Evolutionary conservation across 2,113 vertebrate genomes (phyloP).

Genomic region (Electrona antarctica): DNA sequence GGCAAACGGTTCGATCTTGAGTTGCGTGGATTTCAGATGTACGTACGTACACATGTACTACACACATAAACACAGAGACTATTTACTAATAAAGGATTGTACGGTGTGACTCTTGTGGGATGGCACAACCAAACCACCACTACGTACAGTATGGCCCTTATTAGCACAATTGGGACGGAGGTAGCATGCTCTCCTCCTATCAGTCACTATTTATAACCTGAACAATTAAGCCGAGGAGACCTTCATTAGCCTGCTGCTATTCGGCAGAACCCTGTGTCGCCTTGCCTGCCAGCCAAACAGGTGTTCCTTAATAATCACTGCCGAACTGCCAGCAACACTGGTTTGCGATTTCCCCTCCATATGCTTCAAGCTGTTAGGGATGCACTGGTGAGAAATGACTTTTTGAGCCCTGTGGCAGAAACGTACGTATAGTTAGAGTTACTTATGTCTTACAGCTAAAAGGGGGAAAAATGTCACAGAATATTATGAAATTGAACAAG

Average conservation of each 20-base stretch:
- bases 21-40: too few relatives aligned
- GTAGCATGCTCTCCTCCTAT: constrained; percentile 47
- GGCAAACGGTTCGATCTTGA: too few relatives aligned
- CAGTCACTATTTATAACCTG: constrained; percentile 79
- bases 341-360: constrained; percentile 73
- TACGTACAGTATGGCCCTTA: constrained; percentile 22
- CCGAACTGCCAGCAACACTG: constrained; percentile 78
- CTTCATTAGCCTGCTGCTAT: constrained; percentile 82
- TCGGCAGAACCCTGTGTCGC: constrained; percentile 73
- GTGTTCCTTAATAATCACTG: constrained; percentile 81
- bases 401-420: constrained; percentile 59
- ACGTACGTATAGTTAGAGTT: constrained; percentile 64
- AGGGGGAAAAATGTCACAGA: too few relatives aligned
- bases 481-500: too few relatives aligned
- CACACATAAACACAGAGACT: too few relatives aligned
- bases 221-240: constrained; percentile 81
- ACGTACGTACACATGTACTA: too few relatives aligned
- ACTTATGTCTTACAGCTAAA: too few relatives aligned
- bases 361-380: constrained; percentile 76
- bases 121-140: constrained; percentile 45
- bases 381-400: constrained; percentile 70
- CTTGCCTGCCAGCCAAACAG: constrained; percentile 80
- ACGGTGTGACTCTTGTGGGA: too few relatives aligned
- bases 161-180: constrained; percentile 44
- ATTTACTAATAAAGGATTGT: too few relatives aligned